These are phyloP conservation scores for Myopa testacea DNA, from an alignment of 2,888 invertebrate genomes.

Conservation along the genomic window DNA sequence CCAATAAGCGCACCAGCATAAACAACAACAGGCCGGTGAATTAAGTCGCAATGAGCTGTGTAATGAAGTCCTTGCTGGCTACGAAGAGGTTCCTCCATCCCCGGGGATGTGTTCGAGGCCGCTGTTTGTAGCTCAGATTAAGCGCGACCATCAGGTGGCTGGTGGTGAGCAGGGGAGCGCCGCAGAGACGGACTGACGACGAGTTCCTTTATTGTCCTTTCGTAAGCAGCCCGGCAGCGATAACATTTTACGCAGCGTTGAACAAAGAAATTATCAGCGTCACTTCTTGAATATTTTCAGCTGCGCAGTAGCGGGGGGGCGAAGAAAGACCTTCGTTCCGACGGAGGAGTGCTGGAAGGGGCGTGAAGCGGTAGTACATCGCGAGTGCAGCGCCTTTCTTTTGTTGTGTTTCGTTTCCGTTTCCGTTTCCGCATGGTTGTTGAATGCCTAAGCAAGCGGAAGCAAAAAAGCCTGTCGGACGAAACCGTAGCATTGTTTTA, in stretches of 20 bases:
- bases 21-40: constrained; percentile 23
- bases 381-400: background rate
- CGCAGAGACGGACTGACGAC: background rate
- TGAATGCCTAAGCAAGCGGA: background rate
- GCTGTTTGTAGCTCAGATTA: constrained; percentile 20
- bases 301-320: background rate
- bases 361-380: background rate
- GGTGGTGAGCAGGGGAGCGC: background rate
- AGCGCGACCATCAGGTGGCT: background rate
- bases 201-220: background rate
- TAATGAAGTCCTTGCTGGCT: constrained; percentile 23
- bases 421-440: background rate
- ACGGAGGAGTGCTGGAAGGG: background rate
- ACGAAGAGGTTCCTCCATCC: background rate
- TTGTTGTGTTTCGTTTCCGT: background rate
- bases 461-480: background rate
- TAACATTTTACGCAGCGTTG: constrained; percentile 36
- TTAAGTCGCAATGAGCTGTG: constrained; percentile 16
- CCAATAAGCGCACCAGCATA: constrained; percentile 18
- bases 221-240: constrained; percentile 13
- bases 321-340: background rate
- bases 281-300: constrained; percentile 26
- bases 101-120: background rate
- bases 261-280: constrained; percentile 36
- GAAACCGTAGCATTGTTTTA: background rate